phyloP scores from a whole-genome alignment of 2,888 invertebrate species.

The Xestia ashworthii region DNA sequence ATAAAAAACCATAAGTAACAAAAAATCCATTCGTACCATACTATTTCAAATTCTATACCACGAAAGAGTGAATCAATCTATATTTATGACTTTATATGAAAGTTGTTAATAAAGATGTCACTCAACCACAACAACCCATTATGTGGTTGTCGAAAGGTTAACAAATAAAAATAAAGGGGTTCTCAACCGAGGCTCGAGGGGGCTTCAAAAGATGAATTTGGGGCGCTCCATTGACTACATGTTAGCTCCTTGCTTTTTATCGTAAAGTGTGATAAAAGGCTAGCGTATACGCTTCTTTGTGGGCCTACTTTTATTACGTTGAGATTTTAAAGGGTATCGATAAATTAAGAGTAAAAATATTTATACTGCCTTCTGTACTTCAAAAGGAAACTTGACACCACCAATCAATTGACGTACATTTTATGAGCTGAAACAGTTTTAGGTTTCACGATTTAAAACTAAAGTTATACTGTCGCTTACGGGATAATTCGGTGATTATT shows the following conservation, averaged over 20 bases:
- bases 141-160: constrained; percentile 25
- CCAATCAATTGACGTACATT: not conserved
- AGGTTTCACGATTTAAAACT: no score
- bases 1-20: not conserved
- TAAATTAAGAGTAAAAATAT: not conserved
- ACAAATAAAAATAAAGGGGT: constrained; percentile 53
- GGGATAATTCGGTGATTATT: no score
- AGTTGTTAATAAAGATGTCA: constrained; percentile 19
- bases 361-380: not conserved
- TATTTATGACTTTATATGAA: constrained; percentile 10
- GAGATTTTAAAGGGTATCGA: not conserved
- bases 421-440: no score
- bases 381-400: not conserved
- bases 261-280: constrained; percentile 4
- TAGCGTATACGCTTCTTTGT: not conserved
- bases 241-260: constrained; percentile 30
- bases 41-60: not conserved
- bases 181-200: constrained; percentile 22
- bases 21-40: not conserved
- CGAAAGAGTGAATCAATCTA: not conserved
- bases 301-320: not conserved
- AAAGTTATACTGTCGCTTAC: no score
- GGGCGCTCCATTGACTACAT: constrained; percentile 46
- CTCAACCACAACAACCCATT: constrained; percentile 21
- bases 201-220: constrained; percentile 57